phyloP scores from a whole-genome alignment of 1,140 invertebrate genomes.

The Monochamus saltuarius region DNA sequence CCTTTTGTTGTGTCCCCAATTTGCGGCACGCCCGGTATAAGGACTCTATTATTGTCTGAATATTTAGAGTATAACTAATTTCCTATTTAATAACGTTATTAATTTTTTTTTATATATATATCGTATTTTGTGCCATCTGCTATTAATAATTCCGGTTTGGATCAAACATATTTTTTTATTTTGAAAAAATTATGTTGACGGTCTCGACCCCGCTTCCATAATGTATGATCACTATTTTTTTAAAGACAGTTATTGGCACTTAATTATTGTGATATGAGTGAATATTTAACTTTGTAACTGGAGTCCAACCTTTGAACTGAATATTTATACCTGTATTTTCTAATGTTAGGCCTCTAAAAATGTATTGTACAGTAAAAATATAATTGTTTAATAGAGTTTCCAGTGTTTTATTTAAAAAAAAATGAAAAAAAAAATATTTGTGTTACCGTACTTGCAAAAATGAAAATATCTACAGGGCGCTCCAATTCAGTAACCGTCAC shows the following conservation, averaged over 20 bases:
- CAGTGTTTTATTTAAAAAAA: too few species aligned
- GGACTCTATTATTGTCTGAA: constrained; percentile 24
- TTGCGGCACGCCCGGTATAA: too few species aligned
- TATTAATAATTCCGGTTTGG: constrained; percentile 23
- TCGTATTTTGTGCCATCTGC: constrained; percentile 39
- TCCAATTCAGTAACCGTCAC: too few species aligned
- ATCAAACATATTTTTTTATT: neutral
- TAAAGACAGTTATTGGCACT: constrained; percentile 22
- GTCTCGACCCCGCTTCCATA: neutral
- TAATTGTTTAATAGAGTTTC: constrained; percentile 18
- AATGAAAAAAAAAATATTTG: too few species aligned
- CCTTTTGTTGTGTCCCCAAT: constrained; percentile 4
- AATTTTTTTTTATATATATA: constrained; percentile 30
- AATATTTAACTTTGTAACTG: constrained; percentile 20
- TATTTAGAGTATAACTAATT: constrained; percentile 22
- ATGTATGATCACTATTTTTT: neutral
- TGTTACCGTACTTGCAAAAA: too few species aligned
- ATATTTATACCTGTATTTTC: constrained; percentile 30
- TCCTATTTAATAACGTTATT: constrained; percentile 29
- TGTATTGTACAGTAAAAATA: constrained; percentile 30
- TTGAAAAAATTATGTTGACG: neutral
- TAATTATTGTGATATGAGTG: constrained; percentile 30
- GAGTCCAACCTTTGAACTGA: constrained; percentile 31
- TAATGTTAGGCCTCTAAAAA: constrained; percentile 21
- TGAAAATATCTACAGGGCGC: too few species aligned